Evolutionary conservation across 2,797 vertebrate genomes (phyloP), one percentile per base, ranked within the genome.

Genomic region (Sebastes dallii): DNA sequence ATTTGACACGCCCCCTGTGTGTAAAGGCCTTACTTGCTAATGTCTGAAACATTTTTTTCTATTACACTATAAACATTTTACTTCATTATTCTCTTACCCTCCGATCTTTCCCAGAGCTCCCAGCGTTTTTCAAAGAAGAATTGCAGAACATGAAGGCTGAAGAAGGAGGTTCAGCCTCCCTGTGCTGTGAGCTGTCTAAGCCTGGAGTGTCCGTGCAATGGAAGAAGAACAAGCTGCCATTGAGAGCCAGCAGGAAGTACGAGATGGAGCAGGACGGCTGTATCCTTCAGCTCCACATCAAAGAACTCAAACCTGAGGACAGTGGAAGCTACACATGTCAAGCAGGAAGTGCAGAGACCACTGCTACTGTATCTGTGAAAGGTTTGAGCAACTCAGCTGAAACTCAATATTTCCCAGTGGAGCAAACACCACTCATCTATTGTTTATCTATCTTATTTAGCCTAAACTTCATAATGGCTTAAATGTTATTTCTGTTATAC

Each of bases 101-200:
- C 4, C 3, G 54, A 4, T 72, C 3, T 70, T 36, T 69, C 3
- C 8, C 83, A 97, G 96, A 94, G n/a, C 86, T 94, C 32, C 95
- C 95, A 0, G 90, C 96, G 52, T 91, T 94, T 58, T 97, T 97
- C 91, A 93, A 93, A 4, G 78, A 92, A 80, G 94, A 95, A 60
- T 84, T 97, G 72, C 90, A 92, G 62, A 95, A 91, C 2, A 67
- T 94, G 14, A 95, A 96, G 71, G 71, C 88, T 2, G 94, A 96
- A 78, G 96, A 97, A 71, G 96, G 95, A 55, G 92, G 86, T 34
- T 92, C 86, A 1, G 93, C 91, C 10, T 78, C 90, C 8, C 81
- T 97, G 67, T 88, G 12, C 74, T 97, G 97, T 70, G 95, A 97
- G 80, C 86, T 97, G 64, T 97, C 96, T 27, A 96, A 93, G 58